Evolutionary conservation across 2,888 invertebrate species (phyloP).

Genomic region (Tanaodytes sp.): DNA sequence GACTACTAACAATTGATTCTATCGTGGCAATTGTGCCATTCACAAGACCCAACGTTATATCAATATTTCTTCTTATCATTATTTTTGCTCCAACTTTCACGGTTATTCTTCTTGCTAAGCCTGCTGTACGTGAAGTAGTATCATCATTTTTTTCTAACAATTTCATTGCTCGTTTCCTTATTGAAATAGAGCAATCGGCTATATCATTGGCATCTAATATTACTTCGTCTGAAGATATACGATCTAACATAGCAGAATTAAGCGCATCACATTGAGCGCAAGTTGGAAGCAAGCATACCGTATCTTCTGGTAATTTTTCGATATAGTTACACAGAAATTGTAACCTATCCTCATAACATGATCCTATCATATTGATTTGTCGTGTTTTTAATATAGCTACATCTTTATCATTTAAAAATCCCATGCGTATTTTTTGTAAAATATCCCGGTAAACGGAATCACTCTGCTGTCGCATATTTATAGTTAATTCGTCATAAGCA

Average conservation of each 20-base stretch:
- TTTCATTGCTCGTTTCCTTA: background rate
- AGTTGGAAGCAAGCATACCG: slow-evolving; percentile 60
- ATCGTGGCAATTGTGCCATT: too few species aligned
- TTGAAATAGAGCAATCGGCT: too few species aligned
- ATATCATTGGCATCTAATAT: too few species aligned
- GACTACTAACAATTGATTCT: too few species aligned
- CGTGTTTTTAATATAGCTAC: background rate
- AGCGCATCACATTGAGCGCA: slow-evolving; percentile 52
- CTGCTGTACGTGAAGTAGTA: background rate
- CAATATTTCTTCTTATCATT: background rate
- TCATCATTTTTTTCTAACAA: background rate
- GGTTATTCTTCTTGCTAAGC: background rate
- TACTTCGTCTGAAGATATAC: too few species aligned
- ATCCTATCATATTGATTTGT: background rate
- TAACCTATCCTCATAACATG: background rate
- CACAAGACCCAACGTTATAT: background rate
- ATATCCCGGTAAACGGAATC: slow-evolving; percentile 28
- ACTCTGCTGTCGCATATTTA: slow-evolving; percentile 59
- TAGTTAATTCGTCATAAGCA: slow-evolving; percentile 59
- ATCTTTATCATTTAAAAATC: background rate
- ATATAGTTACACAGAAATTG: slow-evolving; percentile 20
- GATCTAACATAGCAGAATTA: slow-evolving; percentile 24
- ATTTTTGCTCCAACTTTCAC: background rate
- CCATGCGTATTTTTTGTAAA: too few species aligned
- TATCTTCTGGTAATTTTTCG: slow-evolving; percentile 38